phyloP scores from a whole-genome alignment of 2,797 vertebrate genomes.

The Notolepis coatsorum region DNA sequence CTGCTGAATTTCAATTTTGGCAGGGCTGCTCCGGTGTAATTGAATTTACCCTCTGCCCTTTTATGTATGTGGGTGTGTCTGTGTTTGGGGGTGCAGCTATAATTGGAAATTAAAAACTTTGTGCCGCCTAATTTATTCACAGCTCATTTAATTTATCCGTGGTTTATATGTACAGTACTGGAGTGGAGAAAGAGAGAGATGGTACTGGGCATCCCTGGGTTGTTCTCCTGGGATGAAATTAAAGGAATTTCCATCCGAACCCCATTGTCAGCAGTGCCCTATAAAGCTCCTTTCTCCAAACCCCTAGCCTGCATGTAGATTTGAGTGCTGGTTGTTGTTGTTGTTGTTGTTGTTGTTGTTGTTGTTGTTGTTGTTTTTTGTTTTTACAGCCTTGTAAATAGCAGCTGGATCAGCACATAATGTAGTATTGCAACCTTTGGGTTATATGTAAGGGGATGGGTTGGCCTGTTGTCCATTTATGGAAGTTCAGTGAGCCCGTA shows the following conservation, averaged over 20 bases:
- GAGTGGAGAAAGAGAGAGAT: constrained; percentile 6
- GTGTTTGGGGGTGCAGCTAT: constrained; percentile 42
- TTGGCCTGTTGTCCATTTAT: background rate
- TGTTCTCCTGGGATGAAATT: constrained; percentile 43
- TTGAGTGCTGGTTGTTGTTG: too few species aligned
- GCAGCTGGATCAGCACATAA: too few species aligned
- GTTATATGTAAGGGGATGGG: too few species aligned
- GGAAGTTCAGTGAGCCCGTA: background rate
- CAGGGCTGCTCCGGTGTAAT: constrained; percentile 29
- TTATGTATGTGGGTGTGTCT: constrained; percentile 32
- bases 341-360: too few species aligned
- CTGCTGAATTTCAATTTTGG: constrained; percentile 46
- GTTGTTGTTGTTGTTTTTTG: too few species aligned
- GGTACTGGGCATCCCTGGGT: constrained; percentile 20
- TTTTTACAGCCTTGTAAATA: too few species aligned
- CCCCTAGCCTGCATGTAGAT: too few species aligned
- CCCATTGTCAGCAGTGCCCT: constrained; percentile 9
- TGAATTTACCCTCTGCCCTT: constrained; percentile 58
- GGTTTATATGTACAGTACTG: constrained; percentile 40
- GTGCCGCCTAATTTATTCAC: constrained; percentile 60
- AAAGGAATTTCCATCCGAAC: constrained; percentile 4
- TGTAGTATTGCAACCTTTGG: too few species aligned
- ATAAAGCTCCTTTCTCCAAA: too few species aligned
- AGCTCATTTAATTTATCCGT: constrained; percentile 56
- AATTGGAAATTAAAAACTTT: constrained; percentile 68